A percentile compares a stretch with the other conserved stretches of the same genome.
phyloP scores from a whole-genome alignment of 2,113 vertebrate species.

The Psilopogon haemacephalus region DNA sequence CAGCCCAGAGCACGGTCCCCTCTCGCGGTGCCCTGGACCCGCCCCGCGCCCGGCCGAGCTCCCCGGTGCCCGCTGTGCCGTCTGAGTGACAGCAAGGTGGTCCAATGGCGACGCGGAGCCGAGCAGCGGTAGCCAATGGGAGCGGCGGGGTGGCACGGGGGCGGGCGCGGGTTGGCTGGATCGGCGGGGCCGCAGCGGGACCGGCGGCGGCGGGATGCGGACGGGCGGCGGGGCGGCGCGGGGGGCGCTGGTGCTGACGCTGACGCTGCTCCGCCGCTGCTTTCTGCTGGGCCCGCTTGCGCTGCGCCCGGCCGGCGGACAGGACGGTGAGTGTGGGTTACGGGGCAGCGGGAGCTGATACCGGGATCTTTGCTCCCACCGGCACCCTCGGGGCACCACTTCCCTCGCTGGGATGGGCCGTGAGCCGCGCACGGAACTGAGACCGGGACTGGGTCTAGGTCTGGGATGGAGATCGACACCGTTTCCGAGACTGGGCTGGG shows the following conservation, averaged over 20 bases:
- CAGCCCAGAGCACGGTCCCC: neutral
- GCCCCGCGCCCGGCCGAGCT: neutral
- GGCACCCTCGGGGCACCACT: neutral
- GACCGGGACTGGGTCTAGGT: neutral
- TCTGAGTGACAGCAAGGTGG: neutral
- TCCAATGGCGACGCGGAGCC: neutral
- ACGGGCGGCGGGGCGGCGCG: neutral
- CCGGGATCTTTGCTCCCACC: neutral
- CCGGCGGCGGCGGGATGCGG: neutral
- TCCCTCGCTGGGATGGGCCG: neutral
- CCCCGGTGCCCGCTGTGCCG: neutral
- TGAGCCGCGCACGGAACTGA: neutral
- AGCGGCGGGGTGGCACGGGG: neutral
- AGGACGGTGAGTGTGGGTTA: conserved; percentile 31
- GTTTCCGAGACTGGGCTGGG: no score
- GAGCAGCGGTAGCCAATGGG: neutral
- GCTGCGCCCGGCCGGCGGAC: neutral
- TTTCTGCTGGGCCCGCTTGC: conserved; percentile 25
- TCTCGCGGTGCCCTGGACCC: no score
- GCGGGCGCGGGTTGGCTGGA: neutral
- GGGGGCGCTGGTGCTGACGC: neutral
- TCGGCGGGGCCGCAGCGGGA: neutral
- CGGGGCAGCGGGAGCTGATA: neutral
- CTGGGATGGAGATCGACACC: neutral
- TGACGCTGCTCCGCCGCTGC: conserved; percentile 17